These are phyloP conservation scores for Pangasius macronema DNA, from an alignment of 2,797 vertebrate genomes.

Conservation along the genomic window DNA sequence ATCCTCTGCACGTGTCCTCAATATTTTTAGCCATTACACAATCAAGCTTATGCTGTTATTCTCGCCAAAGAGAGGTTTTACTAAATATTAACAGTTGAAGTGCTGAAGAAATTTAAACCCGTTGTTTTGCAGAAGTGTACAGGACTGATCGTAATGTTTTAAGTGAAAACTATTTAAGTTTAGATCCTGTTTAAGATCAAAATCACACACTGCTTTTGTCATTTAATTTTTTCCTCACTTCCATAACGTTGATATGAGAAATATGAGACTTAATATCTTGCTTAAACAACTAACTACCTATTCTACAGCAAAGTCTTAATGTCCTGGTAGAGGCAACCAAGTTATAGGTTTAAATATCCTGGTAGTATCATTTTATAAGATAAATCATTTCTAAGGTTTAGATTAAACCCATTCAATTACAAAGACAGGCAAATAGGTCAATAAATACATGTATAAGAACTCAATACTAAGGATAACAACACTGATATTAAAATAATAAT, in stretches of 20 bases:
- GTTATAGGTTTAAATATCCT: background rate
- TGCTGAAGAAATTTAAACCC: background rate
- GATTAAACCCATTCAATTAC: background rate
- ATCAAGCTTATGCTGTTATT: background rate
- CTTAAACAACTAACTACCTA: background rate
- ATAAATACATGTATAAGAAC: background rate
- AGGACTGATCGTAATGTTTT: background rate
- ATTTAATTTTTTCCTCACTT: background rate
- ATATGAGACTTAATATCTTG: background rate
- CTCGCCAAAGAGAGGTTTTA: background rate
- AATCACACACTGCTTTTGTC: background rate
- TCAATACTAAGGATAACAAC: background rate
- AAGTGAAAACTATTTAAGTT: background rate
- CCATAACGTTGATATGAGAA: background rate
- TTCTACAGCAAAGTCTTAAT: background rate
- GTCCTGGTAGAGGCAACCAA: background rate
- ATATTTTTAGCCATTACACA: background rate
- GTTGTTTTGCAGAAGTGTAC: background rate
- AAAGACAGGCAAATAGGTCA: background rate
- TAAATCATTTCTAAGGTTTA: background rate
- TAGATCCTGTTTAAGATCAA: background rate
- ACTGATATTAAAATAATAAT: background rate
- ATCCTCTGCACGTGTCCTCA: too few species aligned
- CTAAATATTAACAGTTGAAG: background rate
- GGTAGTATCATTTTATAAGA: background rate